A percentile compares a stretch with the other conserved stretches of the same genome.
phyloP scores from a whole-genome alignment of 2,888 invertebrate genomes.

The Crioceris asparagi region DNA sequence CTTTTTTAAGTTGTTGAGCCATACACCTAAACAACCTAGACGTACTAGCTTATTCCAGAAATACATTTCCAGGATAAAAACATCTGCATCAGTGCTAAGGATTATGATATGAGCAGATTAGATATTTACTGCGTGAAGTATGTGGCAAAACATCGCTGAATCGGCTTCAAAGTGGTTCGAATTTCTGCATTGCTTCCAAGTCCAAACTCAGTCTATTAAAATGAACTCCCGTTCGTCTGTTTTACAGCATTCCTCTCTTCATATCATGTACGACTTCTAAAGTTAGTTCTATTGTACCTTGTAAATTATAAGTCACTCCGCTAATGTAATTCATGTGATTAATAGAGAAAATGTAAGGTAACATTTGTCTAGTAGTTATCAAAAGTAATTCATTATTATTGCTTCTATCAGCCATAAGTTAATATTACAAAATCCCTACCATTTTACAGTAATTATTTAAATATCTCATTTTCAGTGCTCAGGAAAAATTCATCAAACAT shows the following conservation, averaged over 20 bases:
- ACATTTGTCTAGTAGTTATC: not conserved
- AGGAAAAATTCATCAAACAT: not conserved
- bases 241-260: not conserved
- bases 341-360: not conserved
- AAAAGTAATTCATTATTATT: not conserved
- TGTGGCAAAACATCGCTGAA: slow-evolving; percentile 6
- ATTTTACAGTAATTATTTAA: not conserved
- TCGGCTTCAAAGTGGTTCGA: slow-evolving; percentile 8
- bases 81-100: slow-evolving; percentile 22
- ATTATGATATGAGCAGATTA: slow-evolving; percentile 17
- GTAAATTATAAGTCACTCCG: not conserved
- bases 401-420: not conserved
- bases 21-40: slow-evolving; percentile 1
- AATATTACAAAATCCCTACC: not conserved
- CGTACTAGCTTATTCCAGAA: slow-evolving; percentile 8
- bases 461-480: slow-evolving; percentile 1
- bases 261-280: not conserved
- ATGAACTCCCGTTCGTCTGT: not conserved
- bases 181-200: slow-evolving; percentile 8
- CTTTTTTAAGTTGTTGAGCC: slow-evolving; percentile 2
- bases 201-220: too few relatives aligned
- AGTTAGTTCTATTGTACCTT: not conserved
- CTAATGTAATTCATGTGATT: not conserved
- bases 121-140: slow-evolving; percentile 13
- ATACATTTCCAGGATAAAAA: slow-evolving; percentile 17